Base-by-base conservation (phyloP, 2,113 vertebrate genomes). In the Hirundichthys speculiger region DNA sequence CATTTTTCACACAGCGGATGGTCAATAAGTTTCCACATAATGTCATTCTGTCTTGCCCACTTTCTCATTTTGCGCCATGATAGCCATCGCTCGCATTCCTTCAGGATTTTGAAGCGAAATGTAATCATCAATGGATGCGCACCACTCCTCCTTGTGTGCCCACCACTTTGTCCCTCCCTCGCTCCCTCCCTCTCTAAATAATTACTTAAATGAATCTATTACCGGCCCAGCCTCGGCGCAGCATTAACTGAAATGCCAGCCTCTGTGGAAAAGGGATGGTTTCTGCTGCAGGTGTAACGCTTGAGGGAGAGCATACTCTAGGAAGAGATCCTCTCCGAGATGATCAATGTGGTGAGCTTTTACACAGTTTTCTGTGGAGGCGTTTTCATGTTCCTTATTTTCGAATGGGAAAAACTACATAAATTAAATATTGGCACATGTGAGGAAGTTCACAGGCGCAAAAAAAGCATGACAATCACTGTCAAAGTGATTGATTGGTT, bases 141-240 rank as follows among this genome's bases (percentile, higher is more conserved):
- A 54, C 43, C 20, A 8, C 50, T 76, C 46, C 58, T 38, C 42
- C 53, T 49, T 22, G 43, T 65, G 64, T 63, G 51, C 74, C 60
- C 20, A 20, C 62, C 42, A 48, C 74, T 50, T 41, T 64, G 52
- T 57, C 57, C 13, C 24, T 15, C 2, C 16, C 14, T 67, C 60
- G 18, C 49, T 40, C n/a, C n/a, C 65, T 57, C 72, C 43, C 22
- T 51, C 72, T 63, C 60, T 70, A 76, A 85, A 86, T 83, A 86
- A 89, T 88, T 80, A 79, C 82, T 75, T 79, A 81, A 85, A 86
- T 78, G 27, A 76, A 70, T 73, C 64, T 73, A 85, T 80, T 81
- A 77, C 59, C 21, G 19, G 58, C 50, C 58, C 45, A 43, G 58
- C 56, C 34, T 41, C 55, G 19, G 71, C 56, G 20, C 41, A 75